Percentiles rank a stretch among this genome's conserved stretches.
Conservation (phyloP, 2,113 vertebrate species). For the Pyxicephalus adspersus region DNA sequence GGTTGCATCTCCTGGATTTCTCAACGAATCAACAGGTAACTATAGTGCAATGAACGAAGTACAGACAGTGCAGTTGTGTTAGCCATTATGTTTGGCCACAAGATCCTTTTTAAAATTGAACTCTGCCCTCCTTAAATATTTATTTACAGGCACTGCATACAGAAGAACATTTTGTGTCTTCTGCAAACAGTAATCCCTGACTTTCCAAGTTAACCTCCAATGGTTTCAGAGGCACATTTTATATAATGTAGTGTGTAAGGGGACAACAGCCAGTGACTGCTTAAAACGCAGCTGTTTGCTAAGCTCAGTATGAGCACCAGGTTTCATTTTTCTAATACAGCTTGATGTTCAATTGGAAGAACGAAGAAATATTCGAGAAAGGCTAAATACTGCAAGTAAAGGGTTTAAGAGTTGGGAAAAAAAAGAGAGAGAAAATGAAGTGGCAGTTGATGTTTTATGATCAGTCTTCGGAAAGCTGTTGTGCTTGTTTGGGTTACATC, state of each 20-base stretch:
- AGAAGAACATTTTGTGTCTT: not conserved
- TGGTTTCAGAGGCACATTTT: not conserved
- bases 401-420: not conserved
- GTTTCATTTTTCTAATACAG: not conserved
- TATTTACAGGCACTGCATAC: not conserved
- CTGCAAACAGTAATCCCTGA: not conserved
- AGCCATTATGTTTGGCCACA: not conserved
- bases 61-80: not conserved
- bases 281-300: not conserved
- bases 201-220: not conserved
- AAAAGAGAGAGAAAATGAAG: not conserved
- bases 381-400: not conserved
- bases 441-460: constrained; percentile 23
- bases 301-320: not conserved
- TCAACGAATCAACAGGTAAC: constrained; percentile 5
- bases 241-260: not conserved
- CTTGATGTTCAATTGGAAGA: not conserved
- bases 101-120: too few species aligned
- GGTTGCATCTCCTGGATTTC: not conserved
- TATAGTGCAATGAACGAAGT: not conserved
- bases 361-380: not conserved
- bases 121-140: too few species aligned
- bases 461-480: not conserved
- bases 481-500: not conserved
- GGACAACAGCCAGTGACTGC: not conserved